Conservation (phyloP, 2,888 invertebrate species). For the Camponotus fellah region DNA sequence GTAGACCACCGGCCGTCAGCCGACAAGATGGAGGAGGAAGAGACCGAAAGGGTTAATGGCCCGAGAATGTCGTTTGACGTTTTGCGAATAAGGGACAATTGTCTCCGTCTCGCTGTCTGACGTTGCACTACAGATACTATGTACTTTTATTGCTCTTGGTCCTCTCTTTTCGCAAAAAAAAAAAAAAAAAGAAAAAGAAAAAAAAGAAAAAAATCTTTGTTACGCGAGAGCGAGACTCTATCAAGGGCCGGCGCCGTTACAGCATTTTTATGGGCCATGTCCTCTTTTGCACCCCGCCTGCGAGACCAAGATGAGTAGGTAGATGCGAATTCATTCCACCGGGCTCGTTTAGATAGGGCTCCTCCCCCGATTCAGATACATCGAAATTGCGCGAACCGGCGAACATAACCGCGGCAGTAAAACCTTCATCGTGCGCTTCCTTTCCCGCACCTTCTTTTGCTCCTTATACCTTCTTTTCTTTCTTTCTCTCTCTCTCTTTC, state of each 20-base stretch:
- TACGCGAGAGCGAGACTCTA: slow-evolving; percentile 20
- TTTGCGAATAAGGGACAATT: slow-evolving; percentile 44
- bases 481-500: background rate
- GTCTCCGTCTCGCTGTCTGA: slow-evolving; percentile 33
- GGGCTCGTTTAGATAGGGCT: slow-evolving; percentile 79
- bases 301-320: slow-evolving; percentile 64
- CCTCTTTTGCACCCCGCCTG: slow-evolving; percentile 29
- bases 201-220: slow-evolving; percentile 26
- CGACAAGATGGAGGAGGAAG: slow-evolving; percentile 20
- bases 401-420: slow-evolving; percentile 77
- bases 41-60: slow-evolving; percentile 44
- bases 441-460: slow-evolving; percentile 40
- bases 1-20: slow-evolving; percentile 3
- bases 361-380: slow-evolving; percentile 78
- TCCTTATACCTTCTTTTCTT: slow-evolving; percentile 2
- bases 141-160: slow-evolving; percentile 10
- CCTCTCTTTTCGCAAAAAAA: slow-evolving; percentile 30
- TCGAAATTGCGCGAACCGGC: slow-evolving; percentile 79
- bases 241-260: slow-evolving; percentile 59
- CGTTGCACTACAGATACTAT: background rate
- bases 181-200: background rate
- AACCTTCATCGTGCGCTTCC: slow-evolving; percentile 74
- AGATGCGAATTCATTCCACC: slow-evolving; percentile 74
- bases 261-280: slow-evolving; percentile 70
- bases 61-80: slow-evolving; percentile 32